Conservation (phyloP, 2,113 vertebrate genomes). For the Syngnathoides biaculeatus region DNA sequence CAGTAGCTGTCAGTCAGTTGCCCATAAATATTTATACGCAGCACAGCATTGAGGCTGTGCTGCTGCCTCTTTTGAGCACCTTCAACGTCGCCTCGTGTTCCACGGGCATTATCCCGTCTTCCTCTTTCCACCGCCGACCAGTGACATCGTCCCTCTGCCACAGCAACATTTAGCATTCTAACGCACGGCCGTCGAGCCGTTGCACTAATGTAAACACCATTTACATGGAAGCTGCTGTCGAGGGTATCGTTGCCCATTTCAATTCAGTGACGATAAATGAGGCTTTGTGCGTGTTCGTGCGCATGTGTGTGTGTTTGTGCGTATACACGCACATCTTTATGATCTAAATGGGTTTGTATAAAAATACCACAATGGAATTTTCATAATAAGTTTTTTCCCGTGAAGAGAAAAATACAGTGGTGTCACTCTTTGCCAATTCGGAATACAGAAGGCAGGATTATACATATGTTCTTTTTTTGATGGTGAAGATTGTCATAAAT, state of each 20-base stretch:
- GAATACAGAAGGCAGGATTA: background rate
- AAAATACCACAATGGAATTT: conserved; percentile 40
- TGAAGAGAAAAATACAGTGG: conserved; percentile 17
- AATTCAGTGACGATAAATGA: conserved; percentile 40
- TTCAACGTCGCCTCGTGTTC: conserved; percentile 26
- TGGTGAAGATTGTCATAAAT: background rate
- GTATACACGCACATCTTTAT: background rate
- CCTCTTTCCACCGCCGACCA: background rate
- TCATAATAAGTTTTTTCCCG: conserved; percentile 33
- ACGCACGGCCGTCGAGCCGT: background rate
- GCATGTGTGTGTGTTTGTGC: conserved; percentile 19
- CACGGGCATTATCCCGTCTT: background rate
- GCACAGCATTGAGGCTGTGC: conserved; percentile 32
- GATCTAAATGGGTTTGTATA: conserved; percentile 29
- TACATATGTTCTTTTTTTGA: background rate
- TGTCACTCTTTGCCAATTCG: conserved; percentile 4
- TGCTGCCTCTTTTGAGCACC: conserved; percentile 24
- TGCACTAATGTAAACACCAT: conserved; percentile 18
- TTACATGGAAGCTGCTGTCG: conserved; percentile 34
- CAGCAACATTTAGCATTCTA: background rate
- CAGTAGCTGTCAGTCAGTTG: conserved; percentile 40
- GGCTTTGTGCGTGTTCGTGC: conserved; percentile 21
- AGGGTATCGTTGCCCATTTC: conserved; percentile 47
- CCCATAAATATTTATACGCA: conserved; percentile 56
- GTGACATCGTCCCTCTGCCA: background rate